These are phyloP conservation scores for Picathartes gymnocephalus DNA, from an alignment of 2,113 vertebrate species.

Conservation along the genomic window DNA sequence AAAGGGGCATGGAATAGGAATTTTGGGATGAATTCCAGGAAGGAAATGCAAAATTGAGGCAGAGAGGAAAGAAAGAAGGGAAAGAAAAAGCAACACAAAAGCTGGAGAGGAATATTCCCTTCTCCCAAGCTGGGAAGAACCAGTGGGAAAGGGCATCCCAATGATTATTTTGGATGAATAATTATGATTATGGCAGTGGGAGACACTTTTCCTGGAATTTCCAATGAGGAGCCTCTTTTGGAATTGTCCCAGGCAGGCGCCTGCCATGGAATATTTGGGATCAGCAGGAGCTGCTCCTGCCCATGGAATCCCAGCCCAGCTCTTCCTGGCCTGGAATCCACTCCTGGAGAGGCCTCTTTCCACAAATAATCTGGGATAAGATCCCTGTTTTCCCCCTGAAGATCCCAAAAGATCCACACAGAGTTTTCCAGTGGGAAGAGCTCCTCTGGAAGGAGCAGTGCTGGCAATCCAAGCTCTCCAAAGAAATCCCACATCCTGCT, in stretches of 20 bases:
- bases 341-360: background rate
- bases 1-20: background rate
- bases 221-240: background rate
- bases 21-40: background rate
- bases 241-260: background rate
- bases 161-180: background rate
- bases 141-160: background rate
- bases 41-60: background rate
- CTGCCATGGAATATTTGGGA: background rate
- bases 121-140: background rate
- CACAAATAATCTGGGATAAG: background rate
- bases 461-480: no score
- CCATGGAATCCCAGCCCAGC: accelerated
- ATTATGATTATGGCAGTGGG: background rate
- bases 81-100: background rate
- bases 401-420: background rate
- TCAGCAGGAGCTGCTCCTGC: background rate
- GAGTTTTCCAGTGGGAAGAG: background rate
- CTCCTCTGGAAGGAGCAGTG: no score
- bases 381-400: background rate
- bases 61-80: background rate
- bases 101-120: background rate
- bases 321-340: background rate
- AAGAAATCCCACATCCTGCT: no score
- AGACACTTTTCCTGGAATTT: background rate